Evolutionary conservation across 2,888 invertebrate species (phyloP).

Genomic region (Campoplex nolae): DNA sequence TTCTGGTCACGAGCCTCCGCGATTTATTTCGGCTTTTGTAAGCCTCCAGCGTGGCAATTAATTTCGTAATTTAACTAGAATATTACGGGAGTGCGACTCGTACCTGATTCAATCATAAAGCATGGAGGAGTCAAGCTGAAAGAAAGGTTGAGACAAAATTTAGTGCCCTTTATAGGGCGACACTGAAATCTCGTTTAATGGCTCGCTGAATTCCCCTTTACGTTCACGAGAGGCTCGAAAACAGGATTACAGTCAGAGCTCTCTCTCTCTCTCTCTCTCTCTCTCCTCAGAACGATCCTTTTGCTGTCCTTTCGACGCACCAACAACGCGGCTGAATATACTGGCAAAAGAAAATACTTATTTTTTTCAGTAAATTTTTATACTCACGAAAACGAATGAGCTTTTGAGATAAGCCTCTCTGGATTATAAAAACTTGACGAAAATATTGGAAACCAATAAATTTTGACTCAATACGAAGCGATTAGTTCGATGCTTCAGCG

Average conservation of each 20-base stretch:
- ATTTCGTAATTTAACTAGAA: neutral
- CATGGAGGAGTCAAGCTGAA: neutral
- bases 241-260: conserved; percentile 2
- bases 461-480: neutral
- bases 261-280: neutral
- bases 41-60: neutral
- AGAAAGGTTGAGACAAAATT: conserved; percentile 10
- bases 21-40: neutral
- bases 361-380: neutral
- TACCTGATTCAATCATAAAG: conserved; percentile 26
- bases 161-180: neutral
- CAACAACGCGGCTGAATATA: neutral
- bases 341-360: neutral
- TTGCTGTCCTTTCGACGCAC: neutral
- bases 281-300: neutral
- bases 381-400: no score
- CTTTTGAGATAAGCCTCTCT: no score
- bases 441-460: neutral
- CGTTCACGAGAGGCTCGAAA: conserved; percentile 19
- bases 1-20: neutral
- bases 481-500: neutral
- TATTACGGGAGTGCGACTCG: neutral
- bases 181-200: conserved; percentile 48
- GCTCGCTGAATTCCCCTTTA: conserved; percentile 12
- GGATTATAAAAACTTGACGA: neutral